Evolutionary conservation across 2,113 vertebrate genomes (phyloP).

Genomic region (Chunga burmeisteri): DNA sequence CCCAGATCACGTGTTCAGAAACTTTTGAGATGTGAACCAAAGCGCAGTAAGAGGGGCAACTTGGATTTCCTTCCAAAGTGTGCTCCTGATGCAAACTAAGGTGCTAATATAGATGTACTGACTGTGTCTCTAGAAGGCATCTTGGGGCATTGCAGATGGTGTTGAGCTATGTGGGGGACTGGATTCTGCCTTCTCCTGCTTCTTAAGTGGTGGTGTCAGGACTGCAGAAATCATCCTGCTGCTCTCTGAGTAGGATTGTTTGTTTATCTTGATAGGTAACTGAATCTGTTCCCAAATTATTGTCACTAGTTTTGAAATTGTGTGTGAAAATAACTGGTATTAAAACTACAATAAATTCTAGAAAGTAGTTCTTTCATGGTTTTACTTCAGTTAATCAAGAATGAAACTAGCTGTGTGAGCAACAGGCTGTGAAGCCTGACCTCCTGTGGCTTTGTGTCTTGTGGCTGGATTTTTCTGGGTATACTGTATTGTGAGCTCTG

Average conservation of each 20-base stretch:
- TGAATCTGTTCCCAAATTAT: not conserved
- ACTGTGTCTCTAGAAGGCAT: not conserved
- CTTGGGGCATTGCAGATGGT: not conserved
- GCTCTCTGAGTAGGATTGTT: not conserved
- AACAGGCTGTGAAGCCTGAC: not conserved
- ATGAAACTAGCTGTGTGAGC: not conserved
- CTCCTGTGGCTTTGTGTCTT: constrained; percentile 44
- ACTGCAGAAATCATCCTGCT: not conserved
- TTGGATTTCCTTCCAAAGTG: not conserved
- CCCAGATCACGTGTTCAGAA: not conserved
- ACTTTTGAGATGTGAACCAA: not conserved
- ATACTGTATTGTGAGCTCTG: not conserved
- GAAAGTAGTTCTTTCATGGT: not conserved
- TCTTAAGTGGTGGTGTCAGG: not conserved
- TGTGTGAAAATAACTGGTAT: not conserved
- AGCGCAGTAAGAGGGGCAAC: not conserved
- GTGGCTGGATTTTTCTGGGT: constrained; percentile 13
- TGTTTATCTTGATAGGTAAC: not conserved
- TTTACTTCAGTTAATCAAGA: constrained; percentile 1
- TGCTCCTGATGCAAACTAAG: not conserved
- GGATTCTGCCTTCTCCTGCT: not conserved
- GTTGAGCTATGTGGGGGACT: accelerated
- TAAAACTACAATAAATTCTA: not conserved
- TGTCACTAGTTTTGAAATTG: not conserved
- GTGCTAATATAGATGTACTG: not conserved